Percentiles rank a stretch among this genome's conserved stretches.
Evolutionary conservation across 1,140 invertebrate species (phyloP).

Genomic region (Aphis craccivora): DNA sequence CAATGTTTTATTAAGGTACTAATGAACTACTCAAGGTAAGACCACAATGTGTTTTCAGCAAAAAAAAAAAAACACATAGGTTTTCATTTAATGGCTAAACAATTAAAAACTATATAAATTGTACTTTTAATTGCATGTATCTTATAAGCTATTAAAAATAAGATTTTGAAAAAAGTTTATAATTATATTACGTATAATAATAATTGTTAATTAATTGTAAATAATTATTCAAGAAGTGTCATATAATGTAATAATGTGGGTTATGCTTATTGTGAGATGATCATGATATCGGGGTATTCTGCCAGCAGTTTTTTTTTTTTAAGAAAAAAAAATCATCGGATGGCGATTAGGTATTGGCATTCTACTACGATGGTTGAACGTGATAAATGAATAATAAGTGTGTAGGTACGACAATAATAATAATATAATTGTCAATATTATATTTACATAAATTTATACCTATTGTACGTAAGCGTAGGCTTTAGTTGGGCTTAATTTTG

Average conservation of each 20-base stretch:
- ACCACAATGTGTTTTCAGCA: too few relatives aligned
- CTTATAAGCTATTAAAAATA: neutral
- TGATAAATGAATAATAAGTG: neutral
- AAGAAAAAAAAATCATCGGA: neutral
- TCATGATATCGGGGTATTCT: too few relatives aligned
- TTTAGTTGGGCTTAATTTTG: neutral
- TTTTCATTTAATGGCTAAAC: too few relatives aligned
- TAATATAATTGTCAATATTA: neutral
- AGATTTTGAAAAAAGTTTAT: neutral
- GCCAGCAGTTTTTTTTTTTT: neutral
- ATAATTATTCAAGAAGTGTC: neutral
- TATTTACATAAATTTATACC: too few relatives aligned
- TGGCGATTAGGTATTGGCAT: neutral
- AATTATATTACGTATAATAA: too few relatives aligned
- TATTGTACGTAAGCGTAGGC: neutral
- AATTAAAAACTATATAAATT: neutral
- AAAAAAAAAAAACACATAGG: too few relatives aligned
- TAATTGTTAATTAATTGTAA: neutral
- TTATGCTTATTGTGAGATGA: too few relatives aligned
- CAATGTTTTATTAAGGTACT: too few relatives aligned
- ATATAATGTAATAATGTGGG: neutral
- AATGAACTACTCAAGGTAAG: too few relatives aligned
- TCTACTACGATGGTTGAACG: neutral
- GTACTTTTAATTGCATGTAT: neutral
- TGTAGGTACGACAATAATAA: neutral